A percentile compares a stretch with the other conserved stretches of the same genome.
Conservation (phyloP, 2,888 invertebrate species). For the Hirtodrosophila confusa region DNA sequence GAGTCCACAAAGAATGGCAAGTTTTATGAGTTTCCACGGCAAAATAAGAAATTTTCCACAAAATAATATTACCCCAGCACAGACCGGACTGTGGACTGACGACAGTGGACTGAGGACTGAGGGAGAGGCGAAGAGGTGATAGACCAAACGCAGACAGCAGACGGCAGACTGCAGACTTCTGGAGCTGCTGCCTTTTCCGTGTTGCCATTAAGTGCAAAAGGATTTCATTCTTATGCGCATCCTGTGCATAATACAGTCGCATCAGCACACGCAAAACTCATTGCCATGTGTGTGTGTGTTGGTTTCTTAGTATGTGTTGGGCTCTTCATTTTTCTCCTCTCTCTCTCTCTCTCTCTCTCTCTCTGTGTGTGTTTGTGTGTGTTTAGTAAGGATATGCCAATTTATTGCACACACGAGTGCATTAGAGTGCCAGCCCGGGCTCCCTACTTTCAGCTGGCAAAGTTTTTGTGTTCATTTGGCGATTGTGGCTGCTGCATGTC, state of each 20-base stretch:
- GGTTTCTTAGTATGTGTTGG: background rate
- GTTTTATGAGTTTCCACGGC: slow-evolving; percentile 76
- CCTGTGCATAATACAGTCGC: slow-evolving; percentile 78
- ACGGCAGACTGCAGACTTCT: slow-evolving; percentile 25
- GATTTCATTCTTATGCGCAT: slow-evolving; percentile 81
- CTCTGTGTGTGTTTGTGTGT: slow-evolving; percentile 24
- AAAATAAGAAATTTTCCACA: slow-evolving; percentile 73
- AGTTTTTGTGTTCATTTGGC: slow-evolving; percentile 80
- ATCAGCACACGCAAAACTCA: slow-evolving; percentile 77
- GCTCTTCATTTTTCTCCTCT: slow-evolving; percentile 6
- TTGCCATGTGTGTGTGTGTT: slow-evolving; percentile 37
- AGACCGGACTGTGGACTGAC: slow-evolving; percentile 1
- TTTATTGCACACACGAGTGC: slow-evolving; percentile 81
- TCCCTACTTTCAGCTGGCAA: slow-evolving; percentile 29
- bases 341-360: slow-evolving; percentile 2
- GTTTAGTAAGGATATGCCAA: slow-evolving; percentile 76
- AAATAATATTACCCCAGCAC: slow-evolving; percentile 63
- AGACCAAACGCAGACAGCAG: background rate
- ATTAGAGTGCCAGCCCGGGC: slow-evolving; percentile 68
- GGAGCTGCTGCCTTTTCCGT: slow-evolving; percentile 51
- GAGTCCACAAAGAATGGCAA: slow-evolving; percentile 65
- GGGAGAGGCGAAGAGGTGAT: too few species aligned
- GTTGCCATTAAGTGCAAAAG: slow-evolving; percentile 81
- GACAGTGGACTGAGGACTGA: slow-evolving; percentile 17
- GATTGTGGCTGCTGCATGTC: slow-evolving; percentile 81